Conservation (phyloP, 2,888 invertebrate genomes). For the Poecilobothrus nobilitatus region DNA sequence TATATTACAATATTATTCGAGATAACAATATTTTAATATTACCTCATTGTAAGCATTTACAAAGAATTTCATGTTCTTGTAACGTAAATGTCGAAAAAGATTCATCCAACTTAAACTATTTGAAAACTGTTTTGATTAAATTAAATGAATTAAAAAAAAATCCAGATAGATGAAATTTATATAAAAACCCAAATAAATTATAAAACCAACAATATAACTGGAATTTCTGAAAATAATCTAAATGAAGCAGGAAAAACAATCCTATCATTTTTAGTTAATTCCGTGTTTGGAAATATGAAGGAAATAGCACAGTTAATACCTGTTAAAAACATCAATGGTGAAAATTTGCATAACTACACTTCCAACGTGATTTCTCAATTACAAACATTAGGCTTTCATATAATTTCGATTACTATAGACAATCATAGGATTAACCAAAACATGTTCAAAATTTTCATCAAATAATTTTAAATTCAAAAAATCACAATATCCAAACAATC, state of each 20-base stretch:
- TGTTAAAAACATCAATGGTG: too few relatives aligned
- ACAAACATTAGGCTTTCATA: background rate
- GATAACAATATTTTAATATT: too few relatives aligned
- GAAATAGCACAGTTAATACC: background rate
- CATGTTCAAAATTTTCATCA: background rate
- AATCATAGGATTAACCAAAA: background rate
- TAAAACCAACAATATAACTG: background rate
- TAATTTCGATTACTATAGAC: slow-evolving; percentile 1
- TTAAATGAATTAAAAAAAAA: background rate
- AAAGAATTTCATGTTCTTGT: too few relatives aligned
- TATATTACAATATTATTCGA: too few relatives aligned
- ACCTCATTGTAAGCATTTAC: too few relatives aligned
- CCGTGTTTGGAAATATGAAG: background rate
- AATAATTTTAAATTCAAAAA: slow-evolving; percentile 5
- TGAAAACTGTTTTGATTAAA: background rate
- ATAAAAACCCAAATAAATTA: background rate
- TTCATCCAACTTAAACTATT: background rate
- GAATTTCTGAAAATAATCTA: background rate
- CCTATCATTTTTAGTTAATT: background rate
- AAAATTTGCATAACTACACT: too few relatives aligned
- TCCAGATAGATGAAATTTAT: background rate
- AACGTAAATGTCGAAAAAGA: too few relatives aligned
- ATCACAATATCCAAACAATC: background rate
- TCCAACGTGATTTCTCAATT: background rate
- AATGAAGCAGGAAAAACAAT: too few relatives aligned